phyloP scores from a whole-genome alignment of 92 coral and sea anemone species.

The Metridium senile region DNA sequence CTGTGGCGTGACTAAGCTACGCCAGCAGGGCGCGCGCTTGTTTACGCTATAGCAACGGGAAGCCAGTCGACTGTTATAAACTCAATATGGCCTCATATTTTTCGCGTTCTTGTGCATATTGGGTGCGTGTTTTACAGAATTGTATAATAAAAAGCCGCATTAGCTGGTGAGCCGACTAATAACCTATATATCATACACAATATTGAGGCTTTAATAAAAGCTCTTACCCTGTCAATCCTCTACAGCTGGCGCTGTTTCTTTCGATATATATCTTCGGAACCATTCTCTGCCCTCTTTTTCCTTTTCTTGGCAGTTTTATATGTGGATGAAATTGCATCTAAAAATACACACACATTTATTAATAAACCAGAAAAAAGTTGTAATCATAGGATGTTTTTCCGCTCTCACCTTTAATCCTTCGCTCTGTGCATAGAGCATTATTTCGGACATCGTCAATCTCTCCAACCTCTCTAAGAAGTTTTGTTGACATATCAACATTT shows the following conservation, averaged over 20 bases:
- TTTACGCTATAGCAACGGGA: too few relatives aligned
- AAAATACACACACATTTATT: background rate
- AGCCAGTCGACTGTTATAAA: too few relatives aligned
- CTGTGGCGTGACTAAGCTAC: too few relatives aligned
- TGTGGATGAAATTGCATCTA: constrained; percentile 37
- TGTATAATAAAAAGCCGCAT: too few relatives aligned
- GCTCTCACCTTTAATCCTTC: constrained; percentile 25
- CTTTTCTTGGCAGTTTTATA: constrained; percentile 27
- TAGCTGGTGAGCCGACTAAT: too few relatives aligned
- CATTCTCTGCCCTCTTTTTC: constrained; percentile 17
- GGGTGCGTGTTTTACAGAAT: too few relatives aligned
- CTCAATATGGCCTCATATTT: too few relatives aligned
- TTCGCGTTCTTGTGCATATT: too few relatives aligned
- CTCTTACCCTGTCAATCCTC: constrained; percentile 40
- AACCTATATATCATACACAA: too few relatives aligned
- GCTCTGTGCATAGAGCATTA: constrained; percentile 8
- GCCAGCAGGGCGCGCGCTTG: too few relatives aligned
- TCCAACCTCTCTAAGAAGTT: constrained; percentile 6
- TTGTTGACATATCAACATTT: background rate
- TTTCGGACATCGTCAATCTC: constrained; percentile 1
- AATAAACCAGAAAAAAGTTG: background rate
- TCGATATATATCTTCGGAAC: constrained; percentile 18
- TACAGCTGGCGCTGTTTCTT: constrained; percentile 29
- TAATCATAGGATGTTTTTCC: background rate
- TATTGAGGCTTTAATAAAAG: too few relatives aligned